Conservation (phyloP, 2,113 vertebrate species). For the Melanerpes formicivorus region DNA sequence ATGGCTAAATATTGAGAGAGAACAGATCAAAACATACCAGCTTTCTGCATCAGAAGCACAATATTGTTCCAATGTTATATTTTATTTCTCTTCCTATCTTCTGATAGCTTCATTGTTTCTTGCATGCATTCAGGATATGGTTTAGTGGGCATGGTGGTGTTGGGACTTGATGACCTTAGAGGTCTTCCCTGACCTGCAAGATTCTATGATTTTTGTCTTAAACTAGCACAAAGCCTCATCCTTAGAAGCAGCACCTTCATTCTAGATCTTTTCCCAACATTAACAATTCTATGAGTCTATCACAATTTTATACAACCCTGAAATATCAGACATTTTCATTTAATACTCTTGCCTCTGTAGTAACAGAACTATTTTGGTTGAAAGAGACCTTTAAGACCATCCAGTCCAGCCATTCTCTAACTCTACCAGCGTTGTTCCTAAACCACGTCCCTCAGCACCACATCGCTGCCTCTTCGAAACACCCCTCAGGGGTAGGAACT, state of each 20-base stretch:
- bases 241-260: background rate
- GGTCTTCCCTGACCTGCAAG: no score
- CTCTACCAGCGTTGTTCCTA: no score
- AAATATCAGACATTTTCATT: background rate
- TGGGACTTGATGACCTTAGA: no score
- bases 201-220: background rate
- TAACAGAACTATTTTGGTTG: no score
- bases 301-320: background rate
- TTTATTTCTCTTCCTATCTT: background rate
- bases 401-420: no score
- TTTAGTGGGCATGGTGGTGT: no score
- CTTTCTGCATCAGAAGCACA: background rate
- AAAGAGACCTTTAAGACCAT: no score
- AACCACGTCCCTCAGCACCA: no score
- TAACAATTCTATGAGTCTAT: background rate
- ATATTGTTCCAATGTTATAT: background rate
- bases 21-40: background rate
- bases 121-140: no score
- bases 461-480: no score
- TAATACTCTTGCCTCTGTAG: background rate
- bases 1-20: background rate
- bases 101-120: background rate
- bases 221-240: background rate
- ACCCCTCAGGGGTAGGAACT: no score
- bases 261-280: background rate